These are phyloP conservation scores for Martes martes DNA, from an alignment of 2,113 vertebrate genomes.

Conservation along the genomic window DNA sequence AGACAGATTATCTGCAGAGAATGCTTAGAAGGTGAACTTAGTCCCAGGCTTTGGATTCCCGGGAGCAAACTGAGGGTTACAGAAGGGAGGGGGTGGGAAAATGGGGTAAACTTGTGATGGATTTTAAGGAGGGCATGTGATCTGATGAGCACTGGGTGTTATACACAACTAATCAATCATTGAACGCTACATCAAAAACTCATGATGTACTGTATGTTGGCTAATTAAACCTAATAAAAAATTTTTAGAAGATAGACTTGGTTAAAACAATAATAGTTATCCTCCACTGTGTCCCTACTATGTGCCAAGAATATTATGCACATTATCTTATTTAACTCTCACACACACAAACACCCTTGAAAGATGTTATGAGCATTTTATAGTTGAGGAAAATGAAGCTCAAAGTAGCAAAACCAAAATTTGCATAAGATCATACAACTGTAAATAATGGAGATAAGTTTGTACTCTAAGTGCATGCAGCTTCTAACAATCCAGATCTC, in stretches of 20 bases:
- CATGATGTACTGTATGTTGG: too few relatives aligned
- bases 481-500: neutral
- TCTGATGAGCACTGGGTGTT: too few relatives aligned
- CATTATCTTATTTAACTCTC: neutral
- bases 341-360: neutral
- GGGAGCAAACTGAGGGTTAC: neutral
- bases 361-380: neutral
- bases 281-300: neutral
- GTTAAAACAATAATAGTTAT: neutral
- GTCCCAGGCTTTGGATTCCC: neutral
- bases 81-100: neutral
- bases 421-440: neutral
- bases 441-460: neutral
- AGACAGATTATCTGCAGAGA: neutral
- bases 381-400: neutral
- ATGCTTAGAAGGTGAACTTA: neutral
- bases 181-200: too few relatives aligned
- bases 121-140: too few relatives aligned
- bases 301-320: neutral
- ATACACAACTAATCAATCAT: too few relatives aligned
- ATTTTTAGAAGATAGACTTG: neutral
- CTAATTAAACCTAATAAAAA: too few relatives aligned
- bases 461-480: neutral
- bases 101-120: too few relatives aligned
- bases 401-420: conserved; percentile 32